Conservation (phyloP, 2,113 vertebrate species). For the Pagrus major region DNA sequence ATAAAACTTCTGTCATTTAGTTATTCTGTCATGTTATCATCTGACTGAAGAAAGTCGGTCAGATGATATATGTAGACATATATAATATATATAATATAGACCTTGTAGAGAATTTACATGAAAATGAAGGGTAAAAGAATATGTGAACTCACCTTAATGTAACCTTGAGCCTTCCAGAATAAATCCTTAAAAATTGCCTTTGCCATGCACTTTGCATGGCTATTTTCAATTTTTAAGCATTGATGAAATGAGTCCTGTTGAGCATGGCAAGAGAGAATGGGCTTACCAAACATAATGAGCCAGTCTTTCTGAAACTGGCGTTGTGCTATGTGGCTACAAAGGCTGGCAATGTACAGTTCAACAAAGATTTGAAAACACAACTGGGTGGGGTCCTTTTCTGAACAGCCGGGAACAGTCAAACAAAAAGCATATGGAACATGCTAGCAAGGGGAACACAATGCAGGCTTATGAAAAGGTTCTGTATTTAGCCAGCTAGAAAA, state of each 20-base stretch:
- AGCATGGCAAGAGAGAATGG: slow-evolving; percentile 54
- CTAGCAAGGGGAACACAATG: slow-evolving; percentile 74
- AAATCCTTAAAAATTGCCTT: slow-evolving; percentile 49
- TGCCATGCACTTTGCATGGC: slow-evolving; percentile 56
- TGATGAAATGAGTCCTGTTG: slow-evolving; percentile 51
- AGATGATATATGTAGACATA: no score
- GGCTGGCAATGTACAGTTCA: slow-evolving; percentile 78
- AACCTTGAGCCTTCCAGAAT: slow-evolving; percentile 47
- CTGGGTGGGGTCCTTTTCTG: slow-evolving; percentile 73
- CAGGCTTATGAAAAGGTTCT: slow-evolving; percentile 46
- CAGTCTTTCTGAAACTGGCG: slow-evolving; percentile 74
- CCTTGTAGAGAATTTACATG: background rate
- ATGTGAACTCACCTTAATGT: slow-evolving; percentile 65
- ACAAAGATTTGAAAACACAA: slow-evolving; percentile 81
- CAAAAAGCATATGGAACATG: slow-evolving; percentile 74
- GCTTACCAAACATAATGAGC: slow-evolving; percentile 76
- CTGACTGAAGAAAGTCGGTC: no score
- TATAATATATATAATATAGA: no score
- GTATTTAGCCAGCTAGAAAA: slow-evolving; percentile 22
- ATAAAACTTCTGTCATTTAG: no score
- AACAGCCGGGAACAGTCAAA: slow-evolving; percentile 74
- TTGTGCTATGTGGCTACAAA: slow-evolving; percentile 78
- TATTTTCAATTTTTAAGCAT: slow-evolving; percentile 60
- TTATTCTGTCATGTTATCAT: no score
- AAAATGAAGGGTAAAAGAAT: background rate